phyloP scores from a whole-genome alignment of 2,113 vertebrate genomes.

The Bufo gargarizans region DNA sequence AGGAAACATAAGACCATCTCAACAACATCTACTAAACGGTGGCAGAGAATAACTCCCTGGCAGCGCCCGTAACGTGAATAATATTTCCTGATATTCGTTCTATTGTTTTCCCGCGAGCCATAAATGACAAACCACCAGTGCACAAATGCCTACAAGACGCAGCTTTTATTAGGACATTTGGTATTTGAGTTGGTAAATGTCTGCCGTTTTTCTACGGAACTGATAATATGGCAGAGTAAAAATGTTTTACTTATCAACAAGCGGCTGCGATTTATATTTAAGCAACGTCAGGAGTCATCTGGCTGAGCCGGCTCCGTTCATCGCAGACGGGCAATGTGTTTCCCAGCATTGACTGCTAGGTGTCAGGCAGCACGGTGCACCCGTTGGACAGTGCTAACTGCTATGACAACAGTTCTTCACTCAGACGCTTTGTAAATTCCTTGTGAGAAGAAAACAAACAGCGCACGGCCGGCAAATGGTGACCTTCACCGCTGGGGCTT shows the following conservation, averaged over 20 bases:
- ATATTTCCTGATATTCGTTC: background rate
- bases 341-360: constrained; percentile 25
- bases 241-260: constrained; percentile 55
- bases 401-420: constrained; percentile 24
- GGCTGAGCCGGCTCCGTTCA: background rate
- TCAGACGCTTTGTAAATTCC: constrained; percentile 18
- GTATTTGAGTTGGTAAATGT: constrained; percentile 50
- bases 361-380: background rate
- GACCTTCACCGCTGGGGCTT: background rate
- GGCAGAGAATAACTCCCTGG: background rate
- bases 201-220: constrained; percentile 44
- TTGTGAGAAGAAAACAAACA: background rate
- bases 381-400: constrained; percentile 15
- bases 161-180: constrained; percentile 40
- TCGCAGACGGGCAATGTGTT: background rate
- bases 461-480: background rate
- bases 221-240: constrained; percentile 50
- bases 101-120: background rate
- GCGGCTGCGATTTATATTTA: constrained; percentile 53
- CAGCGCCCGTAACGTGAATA: background rate
- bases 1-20: background rate
- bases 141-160: constrained; percentile 20
- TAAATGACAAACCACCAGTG: constrained; percentile 27
- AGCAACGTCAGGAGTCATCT: constrained; percentile 3
- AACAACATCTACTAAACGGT: background rate